Base-by-base conservation (phyloP, 2,113 vertebrate genomes). In the Hyperoodon ampullatus region DNA sequence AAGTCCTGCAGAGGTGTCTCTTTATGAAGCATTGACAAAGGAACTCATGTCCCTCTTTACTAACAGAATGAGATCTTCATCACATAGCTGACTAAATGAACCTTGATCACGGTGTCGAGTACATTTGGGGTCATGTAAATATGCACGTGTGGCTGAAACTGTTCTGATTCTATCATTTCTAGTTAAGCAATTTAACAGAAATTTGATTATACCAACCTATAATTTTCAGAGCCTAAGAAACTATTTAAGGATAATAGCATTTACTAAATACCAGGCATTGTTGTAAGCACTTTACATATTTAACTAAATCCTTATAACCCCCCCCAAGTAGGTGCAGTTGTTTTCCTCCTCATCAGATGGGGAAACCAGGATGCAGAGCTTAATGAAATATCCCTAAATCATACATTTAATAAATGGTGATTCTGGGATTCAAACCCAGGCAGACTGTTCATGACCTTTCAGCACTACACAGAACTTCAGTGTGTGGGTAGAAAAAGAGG, bases 11-110 rank as follows among this genome's bases (percentile, higher is more conserved):
- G 82, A 96, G 66, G 53, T 80, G 63, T 44, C 96, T 97, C 96
- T 63, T 97, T 96, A 96, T 44, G 86, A 94, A 88, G 53, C 16
- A 11, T 1, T 50, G 65, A 47, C 77, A 89, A 77, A 93, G 50
- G 88, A 91, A 74, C 74, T 60, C 82, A 0, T 9, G 21, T 60
- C 23, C 47, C 66, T 91, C 63, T 86, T 89, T 35, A 70, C 71
- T 75, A 85, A 83, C 8, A 91, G 44, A 97, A 60, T 14, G 53
- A 75, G 68, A 33, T 70, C 71, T 33, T 95, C 18, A 2, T 82
- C 83, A 35, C 14, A 1, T 42, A 23, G 18, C 66, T 44, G 92
- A 78, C 65, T 24, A 35, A 90, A 87, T 61, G 80, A 88, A 72
- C 53, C 55, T 44, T 13, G 15, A 30, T 93, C 39, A 65, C 24